Conservation (phyloP, 2,888 invertebrate genomes). For the Pandemis cinnamomeana region DNA sequence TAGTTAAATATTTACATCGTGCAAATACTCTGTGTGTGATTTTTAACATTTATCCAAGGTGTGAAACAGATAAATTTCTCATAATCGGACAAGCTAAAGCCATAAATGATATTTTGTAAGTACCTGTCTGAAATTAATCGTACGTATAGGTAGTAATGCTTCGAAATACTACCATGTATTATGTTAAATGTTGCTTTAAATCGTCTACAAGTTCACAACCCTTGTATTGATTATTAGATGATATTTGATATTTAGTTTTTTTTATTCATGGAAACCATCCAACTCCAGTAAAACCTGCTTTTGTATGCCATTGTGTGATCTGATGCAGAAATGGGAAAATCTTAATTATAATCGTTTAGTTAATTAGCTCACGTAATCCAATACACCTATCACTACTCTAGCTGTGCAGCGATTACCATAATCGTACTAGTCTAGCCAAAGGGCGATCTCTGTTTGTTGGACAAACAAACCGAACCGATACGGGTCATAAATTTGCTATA, state of each 20-base stretch:
- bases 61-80: slow-evolving; percentile 4
- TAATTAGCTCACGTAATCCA: neutral
- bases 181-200: neutral
- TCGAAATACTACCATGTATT: neutral
- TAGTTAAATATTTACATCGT: slow-evolving; percentile 25
- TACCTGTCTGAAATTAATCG: neutral
- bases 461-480: too few relatives aligned
- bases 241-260: neutral
- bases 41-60: slow-evolving; percentile 13
- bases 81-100: neutral
- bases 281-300: neutral
- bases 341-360: neutral
- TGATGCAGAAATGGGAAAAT: neutral
- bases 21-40: slow-evolving; percentile 11
- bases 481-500: too few relatives aligned
- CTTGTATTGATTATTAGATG: too few relatives aligned
- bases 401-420: neutral
- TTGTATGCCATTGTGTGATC: neutral
- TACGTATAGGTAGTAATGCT: neutral
- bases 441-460: neutral
- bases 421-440: neutral
- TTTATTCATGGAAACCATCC: neutral
- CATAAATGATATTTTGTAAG: neutral
- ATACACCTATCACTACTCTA: neutral
- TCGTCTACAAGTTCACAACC: neutral